phyloP scores from a whole-genome alignment of 2,888 invertebrate species.

The Machimus rusticus region DNA sequence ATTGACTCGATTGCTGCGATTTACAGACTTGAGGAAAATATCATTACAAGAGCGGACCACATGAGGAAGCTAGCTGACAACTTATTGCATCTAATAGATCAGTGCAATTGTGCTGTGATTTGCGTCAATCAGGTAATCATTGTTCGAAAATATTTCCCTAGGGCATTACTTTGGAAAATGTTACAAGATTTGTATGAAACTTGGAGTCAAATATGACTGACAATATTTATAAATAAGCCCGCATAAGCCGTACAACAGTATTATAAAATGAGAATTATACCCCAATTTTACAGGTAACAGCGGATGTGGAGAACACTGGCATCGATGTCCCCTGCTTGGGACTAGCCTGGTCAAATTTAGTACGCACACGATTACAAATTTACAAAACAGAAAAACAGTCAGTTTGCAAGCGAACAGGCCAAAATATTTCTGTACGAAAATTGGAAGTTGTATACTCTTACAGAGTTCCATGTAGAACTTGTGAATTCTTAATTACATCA shows the following conservation, averaged over 20 bases:
- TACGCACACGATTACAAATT: conserved; percentile 68
- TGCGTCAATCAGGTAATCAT: conserved; percentile 77
- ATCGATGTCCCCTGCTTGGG: conserved; percentile 69
- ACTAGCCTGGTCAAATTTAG: conserved; percentile 71
- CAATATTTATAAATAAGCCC: too few relatives aligned
- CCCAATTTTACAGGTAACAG: conserved; percentile 56
- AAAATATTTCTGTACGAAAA: conserved; percentile 53
- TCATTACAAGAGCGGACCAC: conserved; percentile 65
- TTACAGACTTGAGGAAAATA: conserved; percentile 68
- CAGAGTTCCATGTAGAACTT: conserved; percentile 64
- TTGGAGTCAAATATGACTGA: too few relatives aligned
- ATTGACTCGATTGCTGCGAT: conserved; percentile 79
- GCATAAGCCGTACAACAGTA: background rate
- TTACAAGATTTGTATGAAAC: background rate
- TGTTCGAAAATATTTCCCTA: background rate
- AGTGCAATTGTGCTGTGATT: conserved; percentile 68
- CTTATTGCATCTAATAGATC: conserved; percentile 66
- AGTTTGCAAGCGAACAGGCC: background rate
- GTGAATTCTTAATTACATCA: conserved; percentile 65
- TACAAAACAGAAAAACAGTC: conserved; percentile 53
- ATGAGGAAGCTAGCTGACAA: conserved; percentile 67
- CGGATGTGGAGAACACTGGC: conserved; percentile 54
- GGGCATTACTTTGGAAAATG: background rate
- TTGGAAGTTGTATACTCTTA: conserved; percentile 69
- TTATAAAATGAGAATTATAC: background rate